These are phyloP conservation scores for Poeciliopsis turrubarensis DNA, from an alignment of 2,113 vertebrate genomes.

Conservation along the genomic window DNA sequence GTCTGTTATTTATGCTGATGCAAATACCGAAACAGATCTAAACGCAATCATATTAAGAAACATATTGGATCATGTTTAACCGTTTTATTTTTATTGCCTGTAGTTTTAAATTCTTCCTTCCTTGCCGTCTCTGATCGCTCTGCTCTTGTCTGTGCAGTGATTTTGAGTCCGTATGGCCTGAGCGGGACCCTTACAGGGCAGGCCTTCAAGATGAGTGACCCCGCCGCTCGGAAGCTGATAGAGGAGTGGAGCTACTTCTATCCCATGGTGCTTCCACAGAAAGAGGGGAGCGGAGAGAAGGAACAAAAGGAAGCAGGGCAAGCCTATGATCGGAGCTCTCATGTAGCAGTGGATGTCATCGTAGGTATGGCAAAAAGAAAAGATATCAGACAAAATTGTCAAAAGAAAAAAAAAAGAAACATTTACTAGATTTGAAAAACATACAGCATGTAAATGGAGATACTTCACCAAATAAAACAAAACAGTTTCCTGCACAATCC, in stretches of 20 bases:
- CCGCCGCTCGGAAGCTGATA: conserved; percentile 90
- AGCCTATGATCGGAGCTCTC: conserved; percentile 87
- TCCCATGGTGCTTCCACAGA: conserved; percentile 89
- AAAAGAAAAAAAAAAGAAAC: background rate
- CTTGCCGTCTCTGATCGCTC: background rate
- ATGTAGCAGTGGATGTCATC: conserved; percentile 95
- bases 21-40: background rate
- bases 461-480: background rate
- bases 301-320: conserved; percentile 80
- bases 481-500: background rate
- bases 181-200: conserved; percentile 94
- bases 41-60: background rate
- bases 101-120: too few species aligned
- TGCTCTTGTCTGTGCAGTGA: conserved; percentile 77
- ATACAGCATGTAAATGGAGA: background rate
- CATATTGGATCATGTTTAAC: background rate
- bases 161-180: conserved; percentile 95
- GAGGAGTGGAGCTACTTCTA: conserved; percentile 99
- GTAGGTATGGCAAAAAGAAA: conserved; percentile 82
- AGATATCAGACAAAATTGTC: background rate
- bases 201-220: conserved; percentile 94
- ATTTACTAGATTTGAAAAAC: background rate
- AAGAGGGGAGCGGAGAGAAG: conserved; percentile 68
- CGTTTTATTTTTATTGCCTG: background rate
- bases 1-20: too few species aligned